Conservation (phyloP, 1,140 invertebrate genomes). For the Zaprionus davidi region DNA sequence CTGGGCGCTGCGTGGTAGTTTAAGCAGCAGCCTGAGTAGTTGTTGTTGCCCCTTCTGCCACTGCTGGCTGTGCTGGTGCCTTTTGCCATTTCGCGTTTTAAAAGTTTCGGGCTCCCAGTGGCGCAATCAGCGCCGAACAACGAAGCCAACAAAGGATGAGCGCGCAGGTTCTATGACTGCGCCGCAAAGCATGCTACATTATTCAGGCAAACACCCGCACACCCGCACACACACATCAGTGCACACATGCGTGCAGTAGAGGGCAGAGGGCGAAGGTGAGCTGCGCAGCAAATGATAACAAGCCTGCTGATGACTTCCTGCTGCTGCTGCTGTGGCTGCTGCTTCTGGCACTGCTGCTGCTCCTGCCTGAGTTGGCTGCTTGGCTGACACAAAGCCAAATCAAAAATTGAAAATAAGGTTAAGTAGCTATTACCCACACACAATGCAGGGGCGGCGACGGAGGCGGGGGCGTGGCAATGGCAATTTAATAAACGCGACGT, state of each 20-base stretch:
- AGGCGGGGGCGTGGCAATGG: conserved; percentile 42
- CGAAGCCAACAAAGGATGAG: conserved; percentile 55
- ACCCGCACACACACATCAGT: conserved; percentile 17
- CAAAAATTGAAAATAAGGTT: conserved; percentile 83
- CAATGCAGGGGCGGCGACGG: conserved; percentile 24
- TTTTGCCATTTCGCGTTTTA: conserved; percentile 69
- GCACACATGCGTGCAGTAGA: background rate
- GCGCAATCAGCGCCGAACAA: conserved; percentile 72
- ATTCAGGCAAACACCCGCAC: conserved; percentile 50
- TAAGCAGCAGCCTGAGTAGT: background rate
- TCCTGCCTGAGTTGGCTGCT: conserved; percentile 49
- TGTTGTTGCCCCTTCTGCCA: conserved; percentile 5
- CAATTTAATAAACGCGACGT: conserved; percentile 73
- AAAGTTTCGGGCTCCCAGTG: conserved; percentile 71
- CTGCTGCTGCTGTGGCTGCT: conserved; percentile 27
- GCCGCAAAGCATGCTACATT: conserved; percentile 75
- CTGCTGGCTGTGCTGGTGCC: background rate
- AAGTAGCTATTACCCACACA: conserved; percentile 75
- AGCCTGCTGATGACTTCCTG: conserved; percentile 79
- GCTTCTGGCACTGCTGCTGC: background rate
- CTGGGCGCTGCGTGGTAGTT: background rate
- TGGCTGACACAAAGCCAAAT: conserved; percentile 57
- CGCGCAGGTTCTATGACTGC: conserved; percentile 53
- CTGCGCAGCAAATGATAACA: conserved; percentile 66
- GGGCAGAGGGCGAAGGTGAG: conserved; percentile 4